Evolutionary conservation across 2,888 invertebrate genomes (phyloP).

Genomic region (Yponomeuta malinellus): DNA sequence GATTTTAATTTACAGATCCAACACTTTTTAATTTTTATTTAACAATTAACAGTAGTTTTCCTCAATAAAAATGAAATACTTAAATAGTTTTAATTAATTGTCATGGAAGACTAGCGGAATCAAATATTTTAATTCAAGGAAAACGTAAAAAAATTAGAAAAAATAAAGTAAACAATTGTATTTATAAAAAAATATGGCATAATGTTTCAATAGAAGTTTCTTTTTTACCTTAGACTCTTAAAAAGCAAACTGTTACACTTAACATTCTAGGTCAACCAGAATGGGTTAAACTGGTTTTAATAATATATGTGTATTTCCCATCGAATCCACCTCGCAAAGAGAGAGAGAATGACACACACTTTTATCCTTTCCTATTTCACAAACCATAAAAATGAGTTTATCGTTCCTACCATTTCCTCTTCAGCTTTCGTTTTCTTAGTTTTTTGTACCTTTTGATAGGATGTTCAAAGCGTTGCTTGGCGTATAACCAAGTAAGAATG

Average conservation of each 20-base stretch:
- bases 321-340: not conserved
- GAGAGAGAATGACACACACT: too few species aligned
- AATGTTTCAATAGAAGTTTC: not conserved
- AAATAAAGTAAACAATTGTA: not conserved
- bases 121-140: not conserved
- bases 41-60: not conserved
- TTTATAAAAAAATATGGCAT: not conserved
- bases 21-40: not conserved
- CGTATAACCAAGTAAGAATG: too few species aligned
- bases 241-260: not conserved
- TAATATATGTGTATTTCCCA: not conserved
- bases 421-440: too few species aligned
- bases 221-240: not conserved
- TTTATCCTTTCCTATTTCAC: too few species aligned
- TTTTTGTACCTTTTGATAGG: too few species aligned
- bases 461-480: too few species aligned
- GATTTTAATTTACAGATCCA: constrained; percentile 5
- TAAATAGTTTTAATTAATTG: not conserved
- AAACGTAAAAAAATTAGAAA: not conserved
- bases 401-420: too few species aligned
- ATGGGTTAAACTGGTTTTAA: not conserved
- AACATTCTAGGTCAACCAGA: too few species aligned
- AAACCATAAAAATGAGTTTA: too few species aligned
- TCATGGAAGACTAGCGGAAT: not conserved
- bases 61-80: not conserved